Evolutionary conservation across 2,888 invertebrate species (phyloP).

Genomic region (Parasteatoda lunata): DNA sequence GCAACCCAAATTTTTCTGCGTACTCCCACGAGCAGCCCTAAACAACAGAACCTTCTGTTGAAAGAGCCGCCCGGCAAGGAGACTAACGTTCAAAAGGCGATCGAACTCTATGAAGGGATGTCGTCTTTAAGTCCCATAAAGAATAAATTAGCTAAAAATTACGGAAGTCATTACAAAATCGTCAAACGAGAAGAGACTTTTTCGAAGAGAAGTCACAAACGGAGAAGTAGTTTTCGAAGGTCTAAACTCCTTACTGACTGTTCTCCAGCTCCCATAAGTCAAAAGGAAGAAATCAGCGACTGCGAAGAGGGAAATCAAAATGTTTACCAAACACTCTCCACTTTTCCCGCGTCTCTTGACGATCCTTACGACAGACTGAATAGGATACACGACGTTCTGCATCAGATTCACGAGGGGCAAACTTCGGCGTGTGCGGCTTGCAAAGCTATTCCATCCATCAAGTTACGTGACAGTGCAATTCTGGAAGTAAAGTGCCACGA

Average conservation of each 20-base stretch:
- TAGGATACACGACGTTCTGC: conserved; percentile 41
- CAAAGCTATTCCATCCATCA: conserved; percentile 49
- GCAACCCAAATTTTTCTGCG: conserved; percentile 17
- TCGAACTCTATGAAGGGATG: conserved; percentile 57
- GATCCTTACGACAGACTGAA: conserved; percentile 58
- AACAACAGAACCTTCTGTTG: background rate
- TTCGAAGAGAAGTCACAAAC: conserved; percentile 14
- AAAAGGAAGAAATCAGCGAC: conserved; percentile 27
- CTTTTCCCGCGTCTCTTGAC: background rate
- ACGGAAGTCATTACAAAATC: background rate
- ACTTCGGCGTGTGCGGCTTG: conserved; percentile 54
- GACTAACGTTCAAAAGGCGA: conserved; percentile 40
- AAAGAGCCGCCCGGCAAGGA: background rate
- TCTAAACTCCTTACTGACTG: conserved; percentile 13
- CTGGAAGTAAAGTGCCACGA: conserved; percentile 47
- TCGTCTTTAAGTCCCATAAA: conserved; percentile 26
- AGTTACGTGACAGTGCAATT: conserved; percentile 4
- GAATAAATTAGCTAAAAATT: background rate
- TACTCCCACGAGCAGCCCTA: background rate
- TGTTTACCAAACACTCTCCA: conserved; percentile 51
- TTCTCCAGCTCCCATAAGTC: background rate
- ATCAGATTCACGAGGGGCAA: conserved; percentile 48
- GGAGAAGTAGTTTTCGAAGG: conserved; percentile 46
- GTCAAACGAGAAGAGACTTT: conserved; percentile 7
- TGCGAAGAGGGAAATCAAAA: conserved; percentile 31